Evolutionary conservation across 2,113 vertebrate genomes (phyloP), one percentile per base, ranked within the genome.

Genomic region (Rallus limicola): DNA sequence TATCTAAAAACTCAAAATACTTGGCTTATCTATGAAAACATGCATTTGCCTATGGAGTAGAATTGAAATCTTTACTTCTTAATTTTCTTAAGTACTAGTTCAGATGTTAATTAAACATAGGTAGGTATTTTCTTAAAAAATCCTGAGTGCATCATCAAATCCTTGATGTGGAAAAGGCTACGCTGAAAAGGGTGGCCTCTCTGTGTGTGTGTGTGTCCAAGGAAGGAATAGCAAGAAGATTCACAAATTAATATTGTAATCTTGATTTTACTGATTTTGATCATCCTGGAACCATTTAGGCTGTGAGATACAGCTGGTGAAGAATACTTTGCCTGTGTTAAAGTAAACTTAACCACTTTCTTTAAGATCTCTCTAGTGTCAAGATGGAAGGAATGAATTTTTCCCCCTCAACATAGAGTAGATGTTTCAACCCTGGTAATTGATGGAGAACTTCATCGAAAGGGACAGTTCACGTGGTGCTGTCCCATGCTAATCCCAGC

Each of bases 1-100:
- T 53, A 62, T 81, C 58, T 90, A 59, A 42, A 93, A 50, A 79
- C 70, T 93, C 12, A 52, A 91, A 95, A 88, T 93, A 93, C 63
- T 77, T 90, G 80, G 36, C 33, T 78, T 70, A 23, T 67, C 83
- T 56, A 23, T 67, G 68, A 86, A 75, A 95, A 68, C 87, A 84
- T 58, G 11, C n/a, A 64, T 90, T 75, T 79, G 21, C 75, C 76
- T 69, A 5, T 38, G 44, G 33, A 53, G 53, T 11, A 18, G 38
- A 81, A 28, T 15, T 53, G 59, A 64, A 56, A 38, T 53, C 21
- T 69, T 87, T 82, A 9, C 28, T 44, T 33, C 29, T 55, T 42
- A 19, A 65, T 50, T 82, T 65, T 40, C 53, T 4, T 31, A n/a
- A 63, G 21, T 46, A 16, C 11, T 67, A 33, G 15, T 67, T 95